Evolutionary conservation across 1,140 invertebrate species (phyloP), one percentile per base, ranked within the genome.

Genomic region (Magallana angulata): DNA sequence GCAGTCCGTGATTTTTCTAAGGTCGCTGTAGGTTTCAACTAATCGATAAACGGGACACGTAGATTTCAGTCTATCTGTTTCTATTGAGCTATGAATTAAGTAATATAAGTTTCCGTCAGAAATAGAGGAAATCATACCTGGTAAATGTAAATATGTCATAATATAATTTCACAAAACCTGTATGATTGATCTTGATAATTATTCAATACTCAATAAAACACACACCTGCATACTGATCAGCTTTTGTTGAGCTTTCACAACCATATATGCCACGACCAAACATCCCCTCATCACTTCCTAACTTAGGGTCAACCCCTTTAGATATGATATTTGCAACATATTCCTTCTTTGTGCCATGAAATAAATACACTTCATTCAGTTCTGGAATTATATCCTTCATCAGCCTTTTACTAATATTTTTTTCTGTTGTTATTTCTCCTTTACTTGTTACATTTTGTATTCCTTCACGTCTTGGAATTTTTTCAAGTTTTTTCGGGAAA

Each of bases 151-250:
- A 24, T 24, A 24, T 48, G 1, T 48, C 36, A 48, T 48, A 48
- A 48, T 48, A 48, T 48, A 2, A 48, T 2, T 48, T 48, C 36
- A 48, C 36, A 48, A 48, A 48, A 48, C 1, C 1, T 48, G 36
- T 48, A 48, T 48, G 36, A 48, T 24, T 24, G 18, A 24, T 24
- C 18, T 24, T 24, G 18, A 24, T 24, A 24, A 24, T 24, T 24
- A 24, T 24, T 24, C 18, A 24, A 24, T 24, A 24, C 18, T 48
- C 36, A 48, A 48, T 48, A 48, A 48, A 48, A 48, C 36, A 60
- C 68, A 18, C 68, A 90, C 90, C 90, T 84, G 90, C 90, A 89
- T 90, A 90, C 60, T 90, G 90, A 59, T 90, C 90, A 85, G 90
- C 90, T 59, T 90, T 90, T 12, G 88, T 89, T 57, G 90, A 88